Percentiles rank a stretch among this genome's conserved stretches.
These are phyloP conservation scores for Mungos mungo DNA, from an alignment of 2,113 vertebrate genomes.

Conservation along the genomic window DNA sequence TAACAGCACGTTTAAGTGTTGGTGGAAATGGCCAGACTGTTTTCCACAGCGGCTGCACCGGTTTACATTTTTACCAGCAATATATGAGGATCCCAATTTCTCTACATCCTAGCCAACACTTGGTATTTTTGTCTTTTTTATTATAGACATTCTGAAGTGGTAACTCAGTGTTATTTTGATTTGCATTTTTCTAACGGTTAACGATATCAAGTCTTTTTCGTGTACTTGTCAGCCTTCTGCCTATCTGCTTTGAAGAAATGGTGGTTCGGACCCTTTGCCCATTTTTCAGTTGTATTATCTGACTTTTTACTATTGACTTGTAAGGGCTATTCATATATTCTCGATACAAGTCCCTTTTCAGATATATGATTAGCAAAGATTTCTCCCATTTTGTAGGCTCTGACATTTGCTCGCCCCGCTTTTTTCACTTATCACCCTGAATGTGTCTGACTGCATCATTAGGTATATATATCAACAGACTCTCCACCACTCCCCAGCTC, in stretches of 20 bases:
- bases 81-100: background rate
- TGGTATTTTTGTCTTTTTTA: background rate
- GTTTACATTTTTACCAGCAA: background rate
- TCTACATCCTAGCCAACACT: background rate
- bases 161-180: background rate
- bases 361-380: background rate
- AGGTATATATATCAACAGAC: background rate
- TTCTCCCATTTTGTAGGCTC: background rate
- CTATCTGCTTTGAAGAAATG: background rate
- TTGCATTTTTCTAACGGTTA: slow-evolving; percentile 32
- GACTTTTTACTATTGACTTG: background rate
- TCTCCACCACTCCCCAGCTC: background rate
- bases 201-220: background rate
- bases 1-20: background rate
- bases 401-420: background rate
- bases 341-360: background rate
- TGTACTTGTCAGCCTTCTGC: background rate
- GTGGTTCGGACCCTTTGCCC: background rate
- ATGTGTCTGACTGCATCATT: background rate
- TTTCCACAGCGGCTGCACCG: background rate
- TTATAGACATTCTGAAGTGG: background rate
- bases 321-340: background rate
- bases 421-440: background rate
- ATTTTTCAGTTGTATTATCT: slow-evolving; percentile 3
- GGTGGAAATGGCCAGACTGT: slow-evolving; percentile 4